Conservation (phyloP, 2,888 invertebrate species). For the Baccha elongata region DNA sequence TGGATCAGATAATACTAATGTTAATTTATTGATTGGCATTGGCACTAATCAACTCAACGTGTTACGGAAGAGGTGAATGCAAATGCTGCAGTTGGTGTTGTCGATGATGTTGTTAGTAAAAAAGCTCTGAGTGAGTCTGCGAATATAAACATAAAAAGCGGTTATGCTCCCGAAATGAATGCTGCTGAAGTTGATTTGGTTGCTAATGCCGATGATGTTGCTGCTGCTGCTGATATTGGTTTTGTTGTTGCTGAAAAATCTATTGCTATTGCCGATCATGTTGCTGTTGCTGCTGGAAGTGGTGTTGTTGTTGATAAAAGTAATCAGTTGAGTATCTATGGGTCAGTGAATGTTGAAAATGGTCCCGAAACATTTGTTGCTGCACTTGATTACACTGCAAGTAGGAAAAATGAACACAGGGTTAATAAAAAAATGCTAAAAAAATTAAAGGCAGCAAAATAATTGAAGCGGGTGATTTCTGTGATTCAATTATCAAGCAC, state of each 20-base stretch:
- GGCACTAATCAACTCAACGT: neutral
- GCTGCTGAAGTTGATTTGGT: neutral
- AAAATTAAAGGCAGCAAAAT: no score
- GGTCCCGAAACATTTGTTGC: no score
- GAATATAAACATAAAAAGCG: neutral
- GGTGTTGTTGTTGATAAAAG: neutral
- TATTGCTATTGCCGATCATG: neutral
- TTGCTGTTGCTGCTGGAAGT: neutral
- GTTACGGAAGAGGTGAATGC: neutral
- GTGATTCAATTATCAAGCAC: no score
- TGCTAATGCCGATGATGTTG: neutral
- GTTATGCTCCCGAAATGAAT: neutral
- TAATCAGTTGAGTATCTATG: no score
- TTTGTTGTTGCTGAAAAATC: no score
- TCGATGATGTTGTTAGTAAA: neutral
- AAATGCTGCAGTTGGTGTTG: neutral
- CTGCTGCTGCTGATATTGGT: neutral
- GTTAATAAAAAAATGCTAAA: no score
- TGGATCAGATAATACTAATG: neutral
- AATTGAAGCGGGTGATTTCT: no score
- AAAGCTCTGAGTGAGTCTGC: neutral
- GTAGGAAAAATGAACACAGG: no score
- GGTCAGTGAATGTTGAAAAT: no score
- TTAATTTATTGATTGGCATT: neutral
- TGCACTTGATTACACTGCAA: no score